These are phyloP conservation scores for Lamellibrachia luymesi DNA, from an alignment of 1,140 invertebrate genomes.

Conservation along the genomic window DNA sequence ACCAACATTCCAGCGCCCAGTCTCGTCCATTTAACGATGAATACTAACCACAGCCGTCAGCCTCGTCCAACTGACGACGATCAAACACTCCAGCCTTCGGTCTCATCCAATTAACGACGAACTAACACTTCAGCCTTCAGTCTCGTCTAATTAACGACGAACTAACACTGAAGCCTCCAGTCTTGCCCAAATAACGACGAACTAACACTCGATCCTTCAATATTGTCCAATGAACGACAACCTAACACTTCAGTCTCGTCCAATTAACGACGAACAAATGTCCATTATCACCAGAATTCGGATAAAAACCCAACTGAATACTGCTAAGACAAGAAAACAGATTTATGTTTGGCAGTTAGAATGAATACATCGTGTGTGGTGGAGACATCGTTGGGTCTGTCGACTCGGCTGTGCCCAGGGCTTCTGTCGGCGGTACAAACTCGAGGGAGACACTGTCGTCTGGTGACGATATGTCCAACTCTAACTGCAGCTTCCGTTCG, in stretches of 20 bases:
- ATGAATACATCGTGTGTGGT: neutral
- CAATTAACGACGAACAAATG: neutral
- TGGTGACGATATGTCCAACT: neutral
- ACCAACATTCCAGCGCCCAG: neutral
- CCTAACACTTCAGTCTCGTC: neutral
- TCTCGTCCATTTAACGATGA: neutral
- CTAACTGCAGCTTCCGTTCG: neutral
- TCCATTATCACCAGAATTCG: neutral
- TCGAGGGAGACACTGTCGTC: neutral
- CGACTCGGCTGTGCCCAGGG: neutral
- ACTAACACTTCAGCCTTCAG: neutral
- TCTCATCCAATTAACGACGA: neutral
- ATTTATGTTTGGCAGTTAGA: neutral
- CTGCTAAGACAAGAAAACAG: neutral
- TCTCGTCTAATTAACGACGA: neutral
- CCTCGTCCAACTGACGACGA: too few relatives aligned
- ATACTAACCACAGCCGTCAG: neutral
- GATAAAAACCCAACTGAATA: neutral
- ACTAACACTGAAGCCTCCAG: neutral
- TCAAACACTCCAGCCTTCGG: neutral
- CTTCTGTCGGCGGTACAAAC: neutral
- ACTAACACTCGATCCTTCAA: neutral
- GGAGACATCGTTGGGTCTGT: neutral
- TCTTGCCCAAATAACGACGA: neutral
- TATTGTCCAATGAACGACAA: neutral